These are phyloP conservation scores for Clarias pachynema DNA, from an alignment of 2,797 vertebrate genomes.

Conservation along the genomic window DNA sequence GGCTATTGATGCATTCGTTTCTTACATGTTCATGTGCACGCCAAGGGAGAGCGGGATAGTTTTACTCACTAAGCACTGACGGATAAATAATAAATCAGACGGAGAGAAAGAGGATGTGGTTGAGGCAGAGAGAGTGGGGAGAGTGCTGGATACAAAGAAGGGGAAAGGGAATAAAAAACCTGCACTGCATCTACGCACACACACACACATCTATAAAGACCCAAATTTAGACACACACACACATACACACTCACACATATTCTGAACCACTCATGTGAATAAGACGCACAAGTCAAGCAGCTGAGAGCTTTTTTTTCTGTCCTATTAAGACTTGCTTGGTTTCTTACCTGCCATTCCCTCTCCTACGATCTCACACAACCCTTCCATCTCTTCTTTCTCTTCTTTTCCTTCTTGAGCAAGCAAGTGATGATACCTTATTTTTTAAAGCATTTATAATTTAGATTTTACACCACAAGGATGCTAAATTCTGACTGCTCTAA, in stretches of 20 bases:
- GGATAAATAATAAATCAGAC: conserved; percentile 76
- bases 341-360: not conserved
- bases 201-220: conserved; percentile 20
- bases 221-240: conserved; percentile 19
- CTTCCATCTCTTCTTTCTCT: not conserved
- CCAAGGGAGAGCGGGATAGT: conserved; percentile 15
- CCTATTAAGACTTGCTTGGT: conserved; percentile 9
- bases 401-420: not conserved
- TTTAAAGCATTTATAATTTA: not conserved
- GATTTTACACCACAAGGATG: not conserved
- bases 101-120: conserved; percentile 60
- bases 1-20: not conserved
- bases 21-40: not conserved
- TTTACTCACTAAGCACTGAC: conserved; percentile 70
- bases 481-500: not conserved
- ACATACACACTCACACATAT: conserved; percentile 35
- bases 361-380: conserved; percentile 10
- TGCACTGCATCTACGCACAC: not conserved
- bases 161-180: not conserved
- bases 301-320: not conserved
- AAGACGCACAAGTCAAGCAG: conserved; percentile 7
- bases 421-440: not conserved
- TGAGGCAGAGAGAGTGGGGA: not conserved
- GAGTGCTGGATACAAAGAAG: not conserved
- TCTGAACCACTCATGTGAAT: conserved; percentile 32